Evolutionary conservation across 2,888 invertebrate genomes (phyloP).

Genomic region (Coelinius sp.): DNA sequence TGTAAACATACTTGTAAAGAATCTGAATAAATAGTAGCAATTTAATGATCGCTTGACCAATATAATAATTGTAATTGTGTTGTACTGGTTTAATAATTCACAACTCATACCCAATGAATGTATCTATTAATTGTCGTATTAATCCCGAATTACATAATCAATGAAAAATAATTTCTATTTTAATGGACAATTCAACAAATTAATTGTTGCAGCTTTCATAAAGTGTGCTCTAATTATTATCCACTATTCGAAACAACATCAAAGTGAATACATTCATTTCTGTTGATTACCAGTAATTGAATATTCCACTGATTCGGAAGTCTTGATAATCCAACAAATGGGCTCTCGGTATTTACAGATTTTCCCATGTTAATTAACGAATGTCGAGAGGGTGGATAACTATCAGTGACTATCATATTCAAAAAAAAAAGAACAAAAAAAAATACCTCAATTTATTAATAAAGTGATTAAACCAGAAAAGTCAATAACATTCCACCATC

Average conservation of each 20-base stretch:
- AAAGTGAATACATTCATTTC: background rate
- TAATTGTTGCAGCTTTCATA: background rate
- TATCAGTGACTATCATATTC: background rate
- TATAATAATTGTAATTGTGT: constrained; percentile 40
- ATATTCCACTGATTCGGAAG: background rate
- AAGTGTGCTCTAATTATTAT: background rate
- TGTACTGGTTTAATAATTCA: constrained; percentile 32
- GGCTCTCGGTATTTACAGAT: background rate
- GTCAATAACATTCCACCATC: too few species aligned
- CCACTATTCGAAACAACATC: background rate
- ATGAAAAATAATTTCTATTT: background rate
- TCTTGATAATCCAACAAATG: background rate
- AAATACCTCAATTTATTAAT: too few species aligned
- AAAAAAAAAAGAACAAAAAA: too few species aligned
- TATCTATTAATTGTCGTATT: background rate
- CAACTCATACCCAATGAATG: background rate
- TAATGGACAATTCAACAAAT: background rate
- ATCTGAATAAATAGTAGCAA: constrained; percentile 36
- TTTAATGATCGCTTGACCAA: constrained; percentile 57
- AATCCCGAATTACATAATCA: background rate
- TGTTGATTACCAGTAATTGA: background rate
- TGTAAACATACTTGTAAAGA: constrained; percentile 59
- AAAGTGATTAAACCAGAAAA: too few species aligned
- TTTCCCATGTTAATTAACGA: background rate
- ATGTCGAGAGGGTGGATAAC: background rate